These are phyloP conservation scores for Drosophila niveifrons DNA, from an alignment of 2,888 invertebrate species.

Conservation along the genomic window DNA sequence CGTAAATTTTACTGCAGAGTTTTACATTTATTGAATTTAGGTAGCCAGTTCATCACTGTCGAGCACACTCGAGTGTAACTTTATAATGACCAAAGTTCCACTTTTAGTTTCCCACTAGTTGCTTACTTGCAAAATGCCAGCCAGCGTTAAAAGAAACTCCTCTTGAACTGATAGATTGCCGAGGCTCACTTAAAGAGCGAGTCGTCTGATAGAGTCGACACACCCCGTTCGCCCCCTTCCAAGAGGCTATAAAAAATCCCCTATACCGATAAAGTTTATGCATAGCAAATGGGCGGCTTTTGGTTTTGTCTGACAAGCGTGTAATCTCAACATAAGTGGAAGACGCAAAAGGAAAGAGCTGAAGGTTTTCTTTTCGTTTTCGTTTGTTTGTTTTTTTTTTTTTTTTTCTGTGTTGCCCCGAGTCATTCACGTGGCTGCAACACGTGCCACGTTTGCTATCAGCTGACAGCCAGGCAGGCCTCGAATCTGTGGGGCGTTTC, in stretches of 20 bases:
- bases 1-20: no score
- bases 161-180: not conserved
- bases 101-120: no score
- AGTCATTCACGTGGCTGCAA: constrained; percentile 54
- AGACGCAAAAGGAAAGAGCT: constrained; percentile 24
- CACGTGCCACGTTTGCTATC: constrained; percentile 66
- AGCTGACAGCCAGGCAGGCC: constrained; percentile 41
- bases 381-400: constrained; percentile 5
- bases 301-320: constrained; percentile 66
- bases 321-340: constrained; percentile 70
- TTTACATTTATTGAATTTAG: no score
- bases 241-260: constrained; percentile 15
- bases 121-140: not conserved
- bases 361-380: not conserved
- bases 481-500: constrained; percentile 43
- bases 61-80: no score
- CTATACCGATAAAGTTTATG: constrained; percentile 40
- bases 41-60: no score
- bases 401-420: constrained; percentile 18
- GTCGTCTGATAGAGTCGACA: not conserved
- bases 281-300: constrained; percentile 46
- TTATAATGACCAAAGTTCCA: not conserved
- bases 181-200: not conserved
- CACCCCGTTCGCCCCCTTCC: not conserved
- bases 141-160: not conserved